phyloP scores from a whole-genome alignment of 1,140 invertebrate species.

The Lepidostoma basale region DNA sequence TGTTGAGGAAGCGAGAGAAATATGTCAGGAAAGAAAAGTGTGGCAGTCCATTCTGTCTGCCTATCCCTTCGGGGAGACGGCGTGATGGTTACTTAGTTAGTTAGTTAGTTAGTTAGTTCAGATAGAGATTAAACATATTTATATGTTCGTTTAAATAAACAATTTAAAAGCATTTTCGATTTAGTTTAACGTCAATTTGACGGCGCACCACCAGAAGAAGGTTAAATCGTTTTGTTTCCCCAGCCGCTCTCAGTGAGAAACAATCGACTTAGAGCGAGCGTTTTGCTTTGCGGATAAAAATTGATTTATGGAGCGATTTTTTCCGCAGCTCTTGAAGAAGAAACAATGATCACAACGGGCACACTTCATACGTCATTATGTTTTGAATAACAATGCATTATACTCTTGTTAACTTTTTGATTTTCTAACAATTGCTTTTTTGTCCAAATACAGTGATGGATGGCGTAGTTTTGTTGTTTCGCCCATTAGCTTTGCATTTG shows the following conservation, averaged over 20 bases:
- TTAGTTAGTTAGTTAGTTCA: too few species aligned
- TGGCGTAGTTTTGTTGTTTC: conserved; percentile 33
- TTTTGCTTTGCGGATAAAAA: conserved; percentile 29
- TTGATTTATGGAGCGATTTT: conserved; percentile 37
- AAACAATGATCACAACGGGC: conserved; percentile 38
- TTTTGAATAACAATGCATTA: conserved; percentile 43
- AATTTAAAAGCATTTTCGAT: too few species aligned
- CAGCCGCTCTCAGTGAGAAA: conserved; percentile 6
- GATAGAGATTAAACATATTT: too few species aligned
- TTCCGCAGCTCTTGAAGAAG: neutral
- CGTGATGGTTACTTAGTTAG: too few species aligned
- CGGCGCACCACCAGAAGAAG: neutral
- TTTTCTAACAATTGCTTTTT: conserved; percentile 29
- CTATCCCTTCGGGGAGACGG: too few species aligned
- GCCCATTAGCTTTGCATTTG: conserved; percentile 36
- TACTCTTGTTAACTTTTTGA: conserved; percentile 39
- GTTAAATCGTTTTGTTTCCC: conserved; percentile 13
- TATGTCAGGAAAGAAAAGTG: too few species aligned
- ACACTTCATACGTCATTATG: conserved; percentile 38
- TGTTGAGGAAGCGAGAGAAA: too few species aligned
- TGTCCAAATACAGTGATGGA: conserved; percentile 38
- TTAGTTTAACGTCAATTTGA: neutral
- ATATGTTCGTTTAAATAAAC: too few species aligned
- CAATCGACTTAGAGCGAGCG: conserved; percentile 21
- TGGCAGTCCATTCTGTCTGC: too few species aligned